Percentiles rank a stretch among this genome's conserved stretches.
phyloP scores from a whole-genome alignment of 2,888 invertebrate species.

The Nasonia oneida region DNA sequence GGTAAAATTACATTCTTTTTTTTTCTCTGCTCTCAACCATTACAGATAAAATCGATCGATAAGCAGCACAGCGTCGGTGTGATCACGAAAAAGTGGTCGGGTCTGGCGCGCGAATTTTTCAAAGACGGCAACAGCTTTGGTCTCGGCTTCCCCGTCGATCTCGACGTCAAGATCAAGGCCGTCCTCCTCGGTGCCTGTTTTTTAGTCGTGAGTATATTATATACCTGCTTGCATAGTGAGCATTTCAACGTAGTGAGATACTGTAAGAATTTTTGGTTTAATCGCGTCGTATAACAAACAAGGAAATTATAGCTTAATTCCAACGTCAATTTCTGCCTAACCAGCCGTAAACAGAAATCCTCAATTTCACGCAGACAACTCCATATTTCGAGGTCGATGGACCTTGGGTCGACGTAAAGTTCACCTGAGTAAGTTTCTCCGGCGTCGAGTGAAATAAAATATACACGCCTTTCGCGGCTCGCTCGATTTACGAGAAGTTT shows the following conservation, averaged over 20 bases:
- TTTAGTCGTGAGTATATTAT: constrained; percentile 85
- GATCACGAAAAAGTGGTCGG: constrained; percentile 95
- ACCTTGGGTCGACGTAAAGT: background rate
- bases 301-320: no score
- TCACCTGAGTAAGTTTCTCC: constrained; percentile 30
- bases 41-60: constrained; percentile 88
- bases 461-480: background rate
- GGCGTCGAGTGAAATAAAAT: background rate
- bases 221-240: background rate
- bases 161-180: constrained; percentile 92
- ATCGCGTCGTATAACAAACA: no score
- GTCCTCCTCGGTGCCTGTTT: constrained; percentile 90
- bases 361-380: no score
- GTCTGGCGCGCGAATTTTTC: constrained; percentile 89
- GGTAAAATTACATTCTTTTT: no score
- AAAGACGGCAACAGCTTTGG: constrained; percentile 95
- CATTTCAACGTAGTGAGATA: background rate
- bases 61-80: constrained; percentile 89
- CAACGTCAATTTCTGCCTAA: no score
- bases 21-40: constrained; percentile 63
- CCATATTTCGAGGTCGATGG: no score
- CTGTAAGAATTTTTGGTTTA: no score
- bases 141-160: constrained; percentile 93
- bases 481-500: background rate
- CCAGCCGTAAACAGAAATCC: no score